phyloP scores from a whole-genome alignment of 2,888 invertebrate genomes.

The Dryocosmus kuriphilus region DNA sequence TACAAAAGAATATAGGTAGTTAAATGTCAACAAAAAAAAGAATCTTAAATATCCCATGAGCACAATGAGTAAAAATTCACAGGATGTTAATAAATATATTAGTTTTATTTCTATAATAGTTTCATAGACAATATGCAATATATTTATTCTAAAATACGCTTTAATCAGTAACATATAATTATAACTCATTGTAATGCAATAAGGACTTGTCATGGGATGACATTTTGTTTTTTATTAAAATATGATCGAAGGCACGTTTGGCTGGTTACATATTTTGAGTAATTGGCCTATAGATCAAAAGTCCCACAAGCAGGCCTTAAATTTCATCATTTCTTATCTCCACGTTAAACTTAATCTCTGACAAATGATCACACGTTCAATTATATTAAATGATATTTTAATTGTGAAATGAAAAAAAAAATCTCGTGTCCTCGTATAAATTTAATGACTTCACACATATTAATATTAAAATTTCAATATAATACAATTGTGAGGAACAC shows the following conservation, averaged over 20 bases:
- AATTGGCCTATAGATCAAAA: conserved; percentile 53
- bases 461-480: conserved; percentile 16
- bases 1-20: not conserved
- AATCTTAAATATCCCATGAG: not conserved
- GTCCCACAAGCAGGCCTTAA: not conserved
- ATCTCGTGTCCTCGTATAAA: conserved; percentile 14
- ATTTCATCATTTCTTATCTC: conserved; percentile 21
- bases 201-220: conserved; percentile 48
- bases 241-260: conserved; percentile 66
- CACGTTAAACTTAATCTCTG: not conserved
- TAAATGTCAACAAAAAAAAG: not conserved
- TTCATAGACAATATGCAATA: conserved; percentile 69
- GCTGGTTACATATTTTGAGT: conserved; percentile 52
- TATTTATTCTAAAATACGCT: conserved; percentile 61
- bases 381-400: conserved; percentile 10
- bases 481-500: conserved; percentile 25
- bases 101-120: conserved; percentile 71
- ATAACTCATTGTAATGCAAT: conserved; percentile 58
- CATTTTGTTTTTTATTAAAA: conserved; percentile 40
- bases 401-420: conserved; percentile 34
- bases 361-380: not conserved
- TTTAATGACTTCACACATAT: conserved; percentile 9
- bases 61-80: conserved; percentile 7
- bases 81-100: conserved; percentile 72
- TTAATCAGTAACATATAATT: conserved; percentile 62